Base-by-base conservation (phyloP, 2,797 vertebrate genomes). In the Hippocampus kuda region DNA sequence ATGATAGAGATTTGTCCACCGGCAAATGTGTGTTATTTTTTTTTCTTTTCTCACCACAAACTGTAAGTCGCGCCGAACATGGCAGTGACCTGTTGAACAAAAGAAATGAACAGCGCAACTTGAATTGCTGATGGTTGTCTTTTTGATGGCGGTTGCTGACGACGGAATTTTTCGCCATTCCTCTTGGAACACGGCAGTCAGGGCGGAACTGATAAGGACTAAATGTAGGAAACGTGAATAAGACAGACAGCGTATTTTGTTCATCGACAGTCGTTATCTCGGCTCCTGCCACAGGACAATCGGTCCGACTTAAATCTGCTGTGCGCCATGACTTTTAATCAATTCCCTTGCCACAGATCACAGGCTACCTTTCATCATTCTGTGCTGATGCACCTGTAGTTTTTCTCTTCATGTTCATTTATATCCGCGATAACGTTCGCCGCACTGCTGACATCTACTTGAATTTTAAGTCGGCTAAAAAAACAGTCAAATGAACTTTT, bases 251-350 rank as follows among this genome's bases (percentile, higher is more conserved):
- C 69, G 76, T 60, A 73, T 72, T 87, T 83, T 88, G 77, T 84
- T 88, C 76, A 76, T 90, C 72, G 85, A 85, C 80, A 79, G 75
- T 65, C 65, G 68, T 72, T 79, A 78, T 82, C 73, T 74, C 72
- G 75, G 69, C 30, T 77, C 53, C 64, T 75, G 75, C 75, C 72
- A 67, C 72, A 59, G 61, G 59, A 79, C 83, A 82, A 85, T 83
- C 77, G 77, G 78, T 68, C 68, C 12, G 46, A 66, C 48, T 48
- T 66, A 70, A 78, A 81, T 73, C 77, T 64, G 1, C 63, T 49
- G 75, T 71, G 76, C 73, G 67, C 71, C 68, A 73, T 83, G 81
- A 76, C 69, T 72, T 72, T 75, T 76, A 68, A 71, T 72, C 75
- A 71, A 11, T 77, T 75, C 82, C 82, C 78, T 70, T 76, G 73